Base-by-base conservation (phyloP, 1,140 invertebrate genomes). In the Drosophila chauvacae region DNA sequence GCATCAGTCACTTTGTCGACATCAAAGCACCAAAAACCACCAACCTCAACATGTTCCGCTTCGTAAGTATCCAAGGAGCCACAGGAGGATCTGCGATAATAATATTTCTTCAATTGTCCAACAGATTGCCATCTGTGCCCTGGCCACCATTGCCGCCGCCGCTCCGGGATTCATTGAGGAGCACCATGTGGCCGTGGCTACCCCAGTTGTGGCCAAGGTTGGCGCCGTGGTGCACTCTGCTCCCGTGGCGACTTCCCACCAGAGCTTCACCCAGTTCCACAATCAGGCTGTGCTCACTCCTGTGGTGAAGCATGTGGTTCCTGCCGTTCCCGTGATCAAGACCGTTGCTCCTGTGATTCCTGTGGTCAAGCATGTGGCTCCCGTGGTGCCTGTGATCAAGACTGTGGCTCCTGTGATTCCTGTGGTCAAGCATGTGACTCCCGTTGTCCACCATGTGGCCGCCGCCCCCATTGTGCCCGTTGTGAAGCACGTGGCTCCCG, bases 221-320 rank as follows among this genome's bases (percentile, higher is more conserved):
- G 82, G 81, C 30, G 77, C 77, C 23, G 81, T 84, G 7, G 82
- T 86, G 6, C 82, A 86, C 47, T 63, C 66, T 18, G 77, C 77
- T 42, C 90, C 91, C 44, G 74, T 93, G 41, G 91, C 90, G 53
- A 92, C 94, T 20, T 94, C 93, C 35, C 93, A 94, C 63, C 93
- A 93, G 75, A 93, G 93, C 33, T 93, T 91, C 68, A 91, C 91
- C 0, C 83, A 84, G 70, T 80, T 84, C 57, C 91, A 92, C 45
- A 90, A 66, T 44, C 75, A 83, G 20, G 84, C 84, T 3, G 84
- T 83, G 11, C 61, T 90, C 41, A 81, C 62, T 61, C 93, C 88
- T 6, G 81, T 90, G 4, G 77, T 90, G 6, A 90, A 87, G 58
- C 62, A 68, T 47, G 64, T 81, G 66, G 77, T 65, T 26, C 69